Evolutionary conservation across 2,888 invertebrate species (phyloP), one percentile per base, ranked within the genome.

Genomic region (Punctoribates punctum): DNA sequence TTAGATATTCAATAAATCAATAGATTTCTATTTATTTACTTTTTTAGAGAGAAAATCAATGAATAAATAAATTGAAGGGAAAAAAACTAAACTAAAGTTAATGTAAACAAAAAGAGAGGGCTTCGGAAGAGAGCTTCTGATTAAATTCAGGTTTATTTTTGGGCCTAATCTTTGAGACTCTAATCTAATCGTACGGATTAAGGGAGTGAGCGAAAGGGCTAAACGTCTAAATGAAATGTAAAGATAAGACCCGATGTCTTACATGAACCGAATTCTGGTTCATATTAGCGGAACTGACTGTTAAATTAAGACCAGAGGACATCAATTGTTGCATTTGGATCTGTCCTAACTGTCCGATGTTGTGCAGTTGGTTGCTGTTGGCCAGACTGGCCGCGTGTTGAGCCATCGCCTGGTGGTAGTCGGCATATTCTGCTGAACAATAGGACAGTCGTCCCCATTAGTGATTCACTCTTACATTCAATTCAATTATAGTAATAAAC

Each of bases 361-460:
- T 42, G 74, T 80, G 80, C 38, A 80, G 60, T 54, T 77, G 79
- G 20, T 79, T 79, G 23, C 76, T 76, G 57, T 78, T 77, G 60
- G 79, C 78, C 13, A 78, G 75, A 27, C 77, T 75, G 27, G 79
- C 79, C 48, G 79, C 79, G 77, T 80, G 80, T 62, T 80, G 80
- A 34, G 79, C 79, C 80, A 80, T 79, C 46, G 79, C 80, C 72
- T 80, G 80, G 72, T 80, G 79, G 74, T 79, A 80, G 77, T 80
- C 79, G 23, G 77, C 75, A 77, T 79, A 80, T 77, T 80, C 80
- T 46, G 79, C 46, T 67, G 17, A 3, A 42, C 0, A 5, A 23
- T 5, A 3, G 51, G n/a, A 51, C 5, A 51, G 51, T n/a, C 17
- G 11, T 48, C 5, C 17, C n/a, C 20, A 51, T 51, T n/a, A 51